phyloP scores from a whole-genome alignment of 2,888 invertebrate genomes.

The Pherbina coryleti region DNA sequence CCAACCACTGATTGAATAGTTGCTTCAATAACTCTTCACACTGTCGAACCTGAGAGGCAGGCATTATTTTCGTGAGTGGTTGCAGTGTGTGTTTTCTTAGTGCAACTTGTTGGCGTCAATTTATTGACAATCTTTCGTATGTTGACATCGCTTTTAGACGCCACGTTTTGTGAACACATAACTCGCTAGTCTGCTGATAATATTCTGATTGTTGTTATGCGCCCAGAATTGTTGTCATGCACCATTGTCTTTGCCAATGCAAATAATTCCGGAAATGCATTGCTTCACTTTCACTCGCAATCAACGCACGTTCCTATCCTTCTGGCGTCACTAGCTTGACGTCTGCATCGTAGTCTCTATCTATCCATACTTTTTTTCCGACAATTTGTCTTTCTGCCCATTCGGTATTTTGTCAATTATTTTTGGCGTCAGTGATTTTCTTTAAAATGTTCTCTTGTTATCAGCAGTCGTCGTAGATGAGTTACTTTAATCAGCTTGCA shows the following conservation, averaged over 20 bases:
- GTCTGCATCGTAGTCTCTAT: background rate
- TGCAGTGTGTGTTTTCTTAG: background rate
- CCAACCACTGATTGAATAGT: no score
- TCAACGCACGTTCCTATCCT: background rate
- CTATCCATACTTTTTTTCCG: background rate
- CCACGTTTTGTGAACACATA: background rate
- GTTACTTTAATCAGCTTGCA: conserved; percentile 23
- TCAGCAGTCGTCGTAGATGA: conserved; percentile 21
- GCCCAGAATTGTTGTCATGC: background rate
- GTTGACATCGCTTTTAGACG: background rate
- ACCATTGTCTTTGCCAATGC: background rate
- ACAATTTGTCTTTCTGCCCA: background rate
- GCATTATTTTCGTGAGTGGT: no score
- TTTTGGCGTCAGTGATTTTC: conserved; percentile 6
- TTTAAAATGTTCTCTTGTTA: conserved; percentile 4
- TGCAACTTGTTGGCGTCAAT: conserved; percentile 14
- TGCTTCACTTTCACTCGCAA: conserved; percentile 6
- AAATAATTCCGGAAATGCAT: conserved; percentile 33
- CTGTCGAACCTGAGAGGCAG: no score
- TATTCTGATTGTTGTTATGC: background rate
- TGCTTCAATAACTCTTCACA: no score
- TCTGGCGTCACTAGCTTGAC: background rate
- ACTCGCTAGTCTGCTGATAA: background rate
- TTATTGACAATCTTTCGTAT: background rate
- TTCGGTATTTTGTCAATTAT: background rate